Base-by-base conservation (phyloP, 2,113 vertebrate genomes). In the Lampris incognitus region DNA sequence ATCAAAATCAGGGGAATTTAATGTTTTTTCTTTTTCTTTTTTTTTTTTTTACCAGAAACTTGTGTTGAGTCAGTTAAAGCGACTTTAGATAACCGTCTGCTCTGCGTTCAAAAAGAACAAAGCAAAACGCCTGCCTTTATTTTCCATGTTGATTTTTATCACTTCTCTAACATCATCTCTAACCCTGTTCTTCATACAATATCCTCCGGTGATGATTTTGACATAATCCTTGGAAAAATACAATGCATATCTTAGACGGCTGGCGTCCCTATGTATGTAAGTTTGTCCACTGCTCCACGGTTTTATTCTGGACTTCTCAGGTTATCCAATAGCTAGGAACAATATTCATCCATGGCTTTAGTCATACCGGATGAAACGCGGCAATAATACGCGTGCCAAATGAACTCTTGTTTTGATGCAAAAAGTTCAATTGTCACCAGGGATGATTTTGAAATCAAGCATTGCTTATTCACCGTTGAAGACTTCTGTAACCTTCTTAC, bases 291-390 rank as follows among this genome's bases (percentile, higher is more conserved):
- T 70, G 13, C 1, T 51, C 24, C 13, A 37, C 4, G 38, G 9
- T 59, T 39, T 38, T 59, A 39, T 79, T 63, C 64, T 24, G 74
- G 62, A 65, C 1, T 64, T 72, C 10, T 62, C 54, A 74, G 38
- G 56, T 76, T 66, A 64, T 85, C 66, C 74, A 5, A 46, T 13
- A 54, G 66, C 79, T 83, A 48, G 58, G 60, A 13, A 54, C 83
- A 83, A 80, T 42, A 57, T 63, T 71, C 74, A 77, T 38, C 44
- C 62, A 38, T 63, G 9, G 62, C 68, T 66, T 46, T 66, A 69
- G 48, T n/a, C 71, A 69, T 68, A 80, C 61, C 64, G 70, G 55
- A 55, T 56, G 55, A 56, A 75, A 66, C 46, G 71, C 50, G 13
- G 36, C 76, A 62, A 11, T 63, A 66, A 65, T 74, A 65, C 24